Base-by-base conservation (phyloP, 2,113 vertebrate genomes). In the Dipodomys merriami region DNA sequence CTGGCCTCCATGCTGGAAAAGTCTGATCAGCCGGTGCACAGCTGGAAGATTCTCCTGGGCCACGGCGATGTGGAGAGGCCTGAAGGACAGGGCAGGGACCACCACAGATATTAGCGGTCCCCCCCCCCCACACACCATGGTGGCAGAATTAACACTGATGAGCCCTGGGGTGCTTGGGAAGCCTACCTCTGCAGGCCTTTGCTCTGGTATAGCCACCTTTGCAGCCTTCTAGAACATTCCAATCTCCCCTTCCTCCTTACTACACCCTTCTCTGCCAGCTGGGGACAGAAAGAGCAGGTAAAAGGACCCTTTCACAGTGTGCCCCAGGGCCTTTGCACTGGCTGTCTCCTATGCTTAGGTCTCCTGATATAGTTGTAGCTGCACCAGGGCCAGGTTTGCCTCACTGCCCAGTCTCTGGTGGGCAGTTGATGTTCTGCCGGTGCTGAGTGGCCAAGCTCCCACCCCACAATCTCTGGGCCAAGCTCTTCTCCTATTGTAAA, bases 11-110 rank as follows among this genome's bases (percentile, higher is more conserved):
- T 85, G 91, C 16, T 90, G 86, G 91, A 99, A 97, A 57, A 99
- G 97, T 4, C 76, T 49, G 69, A 98, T 97, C 6, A 99, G 95
- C 13, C 88, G 96, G 39, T 69, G 83, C 39, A 98, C 98, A 0
- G 98, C 35, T 0, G 10, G 19, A 30, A 97, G 53, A n/a, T 98
- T 96, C 29, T 96, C 98, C 92, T 99, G 98, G 57, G 98, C 99
- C 95, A 99, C 99, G 0, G 99, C 99, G 29, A 99, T 99, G 94
- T 99, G 99, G 69, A 99, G 98, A 68, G 99, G 97, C 94, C 99
- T 99, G 97, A 6, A 44, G 68, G 49, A 2, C 2, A n/a, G 53
- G 44, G 29, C 9, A 2, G 13, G 60, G 13, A 16, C 18, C 27
- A 1, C 46, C 60, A 89, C 49, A 76, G 57, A 60, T 13, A 0